Evolutionary conservation across 2,113 vertebrate genomes (phyloP), one percentile per base, ranked within the genome.

Genomic region (Sigmodon hispidus): DNA sequence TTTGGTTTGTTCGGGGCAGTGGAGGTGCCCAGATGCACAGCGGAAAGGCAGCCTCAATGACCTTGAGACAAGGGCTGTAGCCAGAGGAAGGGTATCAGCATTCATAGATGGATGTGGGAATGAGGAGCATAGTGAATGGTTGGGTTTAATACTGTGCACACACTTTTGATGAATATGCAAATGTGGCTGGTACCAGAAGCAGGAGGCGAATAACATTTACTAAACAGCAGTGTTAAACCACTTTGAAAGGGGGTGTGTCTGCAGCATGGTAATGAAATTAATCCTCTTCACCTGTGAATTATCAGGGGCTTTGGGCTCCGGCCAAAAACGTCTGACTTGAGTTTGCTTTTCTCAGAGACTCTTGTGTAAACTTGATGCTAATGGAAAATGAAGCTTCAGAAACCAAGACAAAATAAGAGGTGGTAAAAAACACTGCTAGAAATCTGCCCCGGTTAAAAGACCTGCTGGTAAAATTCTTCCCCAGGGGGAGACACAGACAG

Each of bases 241-340:
- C 92, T 96, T 93, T 97, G 96, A 96, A 97, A 97, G 96, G 93
- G 80, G 97, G 95, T 96, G 96, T 97, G 96, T 97, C 96, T 34
- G 88, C 86, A 89, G 85, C 95, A 94, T 76, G 70, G 95, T 85
- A 94, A 97, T 97, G 96, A 94, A 95, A 96, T 98, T 94, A 97
- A 96, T 96, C 96, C 94, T 97, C 89, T 96, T 97, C 94, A 96
- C 97, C 96, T 97, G 94, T 97, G 96, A 98, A 96, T 95, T 96
- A 92, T 86, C 92, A 93, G 93, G 75, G 65, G 90, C 76, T 95
- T 96, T 97, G 97, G 96, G 96, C 50, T 93, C 81, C 36, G 90
- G 95, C 96, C 96, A 96, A 96, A 96, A 81, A 88, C 1, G 1
- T 87, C 94, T 95, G 92, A 93, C 88, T 95, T 72, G 84, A 93